Conservation (phyloP, 2,113 vertebrate species). For the Thymallus thymallus region DNA sequence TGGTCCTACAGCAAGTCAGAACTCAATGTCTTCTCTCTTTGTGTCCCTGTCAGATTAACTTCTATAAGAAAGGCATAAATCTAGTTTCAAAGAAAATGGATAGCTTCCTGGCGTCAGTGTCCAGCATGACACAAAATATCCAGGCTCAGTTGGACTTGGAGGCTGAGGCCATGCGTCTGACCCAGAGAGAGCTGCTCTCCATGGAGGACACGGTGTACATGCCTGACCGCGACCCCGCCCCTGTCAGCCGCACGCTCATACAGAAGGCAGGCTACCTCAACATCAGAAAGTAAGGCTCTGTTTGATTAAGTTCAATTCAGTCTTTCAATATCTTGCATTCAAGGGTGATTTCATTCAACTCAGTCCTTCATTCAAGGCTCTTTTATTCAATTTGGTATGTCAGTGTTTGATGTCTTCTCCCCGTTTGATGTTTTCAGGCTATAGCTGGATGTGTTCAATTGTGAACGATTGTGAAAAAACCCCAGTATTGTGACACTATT, state of each 20-base stretch:
- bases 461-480: too few species aligned
- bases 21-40: neutral
- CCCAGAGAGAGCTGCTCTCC: slow-evolving; percentile 87
- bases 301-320: neutral
- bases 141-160: slow-evolving; percentile 87
- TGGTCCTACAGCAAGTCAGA: neutral
- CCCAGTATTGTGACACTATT: too few species aligned
- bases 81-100: slow-evolving; percentile 92
- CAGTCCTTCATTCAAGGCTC: neutral
- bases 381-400: neutral
- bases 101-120: slow-evolving; percentile 83
- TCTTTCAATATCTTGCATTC: neutral
- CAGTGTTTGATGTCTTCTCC: slow-evolving; percentile 28
- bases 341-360: neutral
- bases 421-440: slow-evolving; percentile 13
- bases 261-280: slow-evolving; percentile 98
- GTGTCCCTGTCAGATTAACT: slow-evolving; percentile 79
- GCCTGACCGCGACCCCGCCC: slow-evolving; percentile 82
- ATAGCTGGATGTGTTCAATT: too few species aligned
- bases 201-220: slow-evolving; percentile 87
- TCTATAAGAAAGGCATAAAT: slow-evolving; percentile 93
- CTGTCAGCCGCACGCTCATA: slow-evolving; percentile 89
- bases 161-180: slow-evolving; percentile 84
- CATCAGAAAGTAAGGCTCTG: slow-evolving; percentile 85
- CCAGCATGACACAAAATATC: slow-evolving; percentile 87